Evolutionary conservation across 2,888 invertebrate genomes (phyloP).

Genomic region (Sinhomidia bicolor): DNA sequence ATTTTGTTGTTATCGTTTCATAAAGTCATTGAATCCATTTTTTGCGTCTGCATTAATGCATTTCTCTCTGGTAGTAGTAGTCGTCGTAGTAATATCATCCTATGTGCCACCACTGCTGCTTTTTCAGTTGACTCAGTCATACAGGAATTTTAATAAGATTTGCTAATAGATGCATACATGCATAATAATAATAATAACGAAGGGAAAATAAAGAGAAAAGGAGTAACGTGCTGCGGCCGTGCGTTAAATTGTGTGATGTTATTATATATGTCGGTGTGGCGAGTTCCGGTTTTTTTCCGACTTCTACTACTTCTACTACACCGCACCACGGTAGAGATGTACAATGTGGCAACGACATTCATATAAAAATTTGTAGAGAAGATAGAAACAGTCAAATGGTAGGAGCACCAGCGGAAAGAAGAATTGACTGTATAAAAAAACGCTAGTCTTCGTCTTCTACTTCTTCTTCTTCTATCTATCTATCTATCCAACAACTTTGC

Average conservation of each 20-base stretch:
- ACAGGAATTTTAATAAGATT: slow-evolving; percentile 44
- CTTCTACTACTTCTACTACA: neutral
- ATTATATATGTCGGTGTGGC: neutral
- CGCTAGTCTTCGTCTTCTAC: neutral
- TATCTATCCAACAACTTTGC: neutral
- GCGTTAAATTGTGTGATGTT: neutral
- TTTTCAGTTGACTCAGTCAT: neutral
- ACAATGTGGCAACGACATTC: neutral
- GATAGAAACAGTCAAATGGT: neutral
- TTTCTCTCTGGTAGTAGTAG: neutral
- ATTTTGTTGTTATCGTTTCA: slow-evolving; percentile 43
- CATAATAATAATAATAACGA: neutral
- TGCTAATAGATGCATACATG: slow-evolving; percentile 33
- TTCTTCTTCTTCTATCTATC: neutral
- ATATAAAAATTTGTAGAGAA: neutral
- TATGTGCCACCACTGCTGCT: neutral
- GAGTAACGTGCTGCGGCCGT: neutral
- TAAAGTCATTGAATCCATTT: slow-evolving; percentile 31
- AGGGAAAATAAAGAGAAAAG: slow-evolving; percentile 20
- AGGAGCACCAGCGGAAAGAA: neutral
- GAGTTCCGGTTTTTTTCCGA: no score
- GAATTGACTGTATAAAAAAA: neutral
- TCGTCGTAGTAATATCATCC: neutral
- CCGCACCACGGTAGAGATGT: neutral
- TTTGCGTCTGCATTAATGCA: neutral